Percentiles rank a stretch among this genome's conserved stretches.
phyloP scores from a whole-genome alignment of 2,113 vertebrate genomes.

The Pleuronectes platessa region DNA sequence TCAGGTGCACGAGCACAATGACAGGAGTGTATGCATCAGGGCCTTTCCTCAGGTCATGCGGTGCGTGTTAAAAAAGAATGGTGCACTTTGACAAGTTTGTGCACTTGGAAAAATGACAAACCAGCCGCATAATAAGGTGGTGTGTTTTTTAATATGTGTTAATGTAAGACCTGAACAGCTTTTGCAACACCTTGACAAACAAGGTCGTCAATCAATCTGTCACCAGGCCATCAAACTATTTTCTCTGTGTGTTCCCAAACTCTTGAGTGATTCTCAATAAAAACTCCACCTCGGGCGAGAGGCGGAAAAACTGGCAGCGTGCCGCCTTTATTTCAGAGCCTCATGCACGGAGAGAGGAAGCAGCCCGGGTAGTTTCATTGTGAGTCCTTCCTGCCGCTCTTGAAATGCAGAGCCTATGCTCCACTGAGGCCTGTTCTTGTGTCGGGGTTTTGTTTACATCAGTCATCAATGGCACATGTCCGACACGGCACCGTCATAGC shows the following conservation, averaged over 20 bases:
- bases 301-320: constrained; percentile 66
- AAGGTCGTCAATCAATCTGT: constrained; percentile 69
- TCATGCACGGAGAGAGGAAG: constrained; percentile 64
- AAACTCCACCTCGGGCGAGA: constrained; percentile 63
- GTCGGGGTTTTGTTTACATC: constrained; percentile 34
- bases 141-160: constrained; percentile 38
- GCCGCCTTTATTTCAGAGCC: constrained; percentile 52
- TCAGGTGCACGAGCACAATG: constrained; percentile 67
- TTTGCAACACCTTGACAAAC: constrained; percentile 61
- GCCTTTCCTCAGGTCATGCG: neutral
- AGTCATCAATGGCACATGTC: constrained; percentile 6
- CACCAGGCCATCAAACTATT: constrained; percentile 55
- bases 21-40: constrained; percentile 21
- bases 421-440: constrained; percentile 27
- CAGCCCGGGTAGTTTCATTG: constrained; percentile 65
- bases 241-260: constrained; percentile 55
- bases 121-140: constrained; percentile 23
- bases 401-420: constrained; percentile 36
- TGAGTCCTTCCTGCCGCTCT: constrained; percentile 68
- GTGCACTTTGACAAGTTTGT: constrained; percentile 1
- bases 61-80: neutral
- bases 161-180: constrained; percentile 58
- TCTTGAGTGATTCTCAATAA: constrained; percentile 45
- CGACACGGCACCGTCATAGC: constrained; percentile 2
- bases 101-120: constrained; percentile 22